A percentile compares a stretch with the other conserved stretches of the same genome.
phyloP scores from a whole-genome alignment of 2,113 vertebrate species.

The Equus quagga region DNA sequence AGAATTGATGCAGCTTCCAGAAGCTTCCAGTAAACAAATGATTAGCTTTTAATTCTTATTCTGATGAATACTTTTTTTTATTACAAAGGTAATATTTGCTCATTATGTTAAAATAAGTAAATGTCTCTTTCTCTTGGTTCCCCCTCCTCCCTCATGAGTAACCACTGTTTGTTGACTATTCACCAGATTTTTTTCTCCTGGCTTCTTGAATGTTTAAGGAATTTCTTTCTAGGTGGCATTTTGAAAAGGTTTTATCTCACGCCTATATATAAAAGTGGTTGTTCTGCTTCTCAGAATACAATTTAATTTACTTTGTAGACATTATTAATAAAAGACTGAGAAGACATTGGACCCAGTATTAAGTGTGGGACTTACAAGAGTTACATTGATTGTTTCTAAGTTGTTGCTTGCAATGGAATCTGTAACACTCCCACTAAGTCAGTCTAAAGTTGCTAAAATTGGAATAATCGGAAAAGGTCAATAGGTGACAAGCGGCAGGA shows the following conservation, averaged over 20 bases:
- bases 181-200: not conserved
- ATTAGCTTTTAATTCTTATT: slow-evolving; percentile 3
- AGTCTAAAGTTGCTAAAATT: not conserved
- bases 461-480: not conserved
- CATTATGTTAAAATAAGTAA: not conserved
- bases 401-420: not conserved
- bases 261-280: not conserved
- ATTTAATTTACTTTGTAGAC: not conserved
- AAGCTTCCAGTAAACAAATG: not conserved
- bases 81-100: not conserved
- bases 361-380: not conserved
- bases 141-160: not conserved
- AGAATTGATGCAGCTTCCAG: not conserved
- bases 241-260: not conserved
- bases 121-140: not conserved
- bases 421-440: not conserved
- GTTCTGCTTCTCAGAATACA: not conserved
- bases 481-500: not conserved
- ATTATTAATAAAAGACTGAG: not conserved
- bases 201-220: not conserved
- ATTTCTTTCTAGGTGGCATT: not conserved
- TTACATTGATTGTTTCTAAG: not conserved
- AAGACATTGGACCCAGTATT: not conserved
- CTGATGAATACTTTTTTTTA: not conserved
- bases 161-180: not conserved